Evolutionary conservation across 2,113 vertebrate genomes (phyloP).

Genomic region (Phalacrocorax carbo): DNA sequence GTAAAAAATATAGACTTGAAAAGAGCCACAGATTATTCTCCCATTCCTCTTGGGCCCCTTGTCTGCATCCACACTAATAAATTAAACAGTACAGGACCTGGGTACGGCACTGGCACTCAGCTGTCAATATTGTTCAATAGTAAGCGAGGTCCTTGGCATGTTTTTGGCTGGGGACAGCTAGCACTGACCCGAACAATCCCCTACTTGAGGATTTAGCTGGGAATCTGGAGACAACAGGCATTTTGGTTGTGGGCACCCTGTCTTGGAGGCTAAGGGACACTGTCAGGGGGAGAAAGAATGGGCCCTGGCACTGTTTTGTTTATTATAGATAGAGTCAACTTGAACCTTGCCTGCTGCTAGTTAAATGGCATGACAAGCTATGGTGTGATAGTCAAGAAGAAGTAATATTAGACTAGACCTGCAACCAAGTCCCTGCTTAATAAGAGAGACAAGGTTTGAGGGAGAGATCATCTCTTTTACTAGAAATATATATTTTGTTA

Average conservation of each 20-base stretch:
- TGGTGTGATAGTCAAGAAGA: neutral
- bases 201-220: neutral
- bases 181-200: neutral
- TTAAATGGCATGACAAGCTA: neutral
- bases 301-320: neutral
- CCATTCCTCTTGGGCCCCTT: neutral
- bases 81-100: neutral
- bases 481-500: constrained; percentile 60
- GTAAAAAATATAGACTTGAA: neutral
- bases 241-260: neutral
- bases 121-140: neutral
- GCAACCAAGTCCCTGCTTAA: neutral
- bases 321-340: neutral
- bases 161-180: neutral
- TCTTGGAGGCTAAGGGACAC: neutral
- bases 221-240: neutral
- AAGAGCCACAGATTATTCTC: neutral
- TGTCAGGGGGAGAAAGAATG: neutral
- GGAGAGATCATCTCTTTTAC: constrained; percentile 10
- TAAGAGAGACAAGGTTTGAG: constrained; percentile 3
- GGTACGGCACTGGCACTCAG: neutral
- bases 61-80: neutral
- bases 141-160: neutral
- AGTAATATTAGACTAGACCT: neutral
- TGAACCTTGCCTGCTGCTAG: neutral